Percentiles rank a stretch among this genome's conserved stretches.
Conservation (phyloP, 2,888 invertebrate species). For the Neoascia interrupta region DNA sequence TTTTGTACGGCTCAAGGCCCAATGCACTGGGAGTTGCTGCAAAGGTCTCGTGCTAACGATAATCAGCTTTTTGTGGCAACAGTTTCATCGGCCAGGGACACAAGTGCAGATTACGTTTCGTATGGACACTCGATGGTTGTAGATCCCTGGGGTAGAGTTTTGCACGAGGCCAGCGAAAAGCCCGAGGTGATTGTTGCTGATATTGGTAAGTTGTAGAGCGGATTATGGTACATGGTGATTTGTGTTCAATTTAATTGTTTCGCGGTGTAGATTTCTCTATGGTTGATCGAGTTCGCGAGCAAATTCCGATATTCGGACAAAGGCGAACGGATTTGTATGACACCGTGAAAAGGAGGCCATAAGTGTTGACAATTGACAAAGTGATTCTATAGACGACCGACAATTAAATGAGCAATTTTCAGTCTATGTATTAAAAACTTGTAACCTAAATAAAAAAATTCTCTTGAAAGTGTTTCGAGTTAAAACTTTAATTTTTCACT, state of each 20-base stretch:
- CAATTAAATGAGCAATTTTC: too few relatives aligned
- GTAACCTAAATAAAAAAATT: too few relatives aligned
- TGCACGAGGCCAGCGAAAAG: constrained; percentile 84
- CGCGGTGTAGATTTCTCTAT: constrained; percentile 83
- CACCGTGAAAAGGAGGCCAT: constrained; percentile 73
- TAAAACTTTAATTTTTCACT: too few relatives aligned
- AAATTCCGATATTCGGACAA: constrained; percentile 90
- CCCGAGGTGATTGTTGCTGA: constrained; percentile 87
- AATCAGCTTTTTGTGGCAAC: constrained; percentile 93
- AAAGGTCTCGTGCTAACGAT: constrained; percentile 90
- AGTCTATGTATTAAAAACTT: too few relatives aligned
- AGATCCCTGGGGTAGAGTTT: constrained; percentile 88
- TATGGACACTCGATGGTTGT: constrained; percentile 93
- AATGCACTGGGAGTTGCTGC: constrained; percentile 93
- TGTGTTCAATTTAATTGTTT: constrained; percentile 8
- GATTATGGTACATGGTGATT: neutral
- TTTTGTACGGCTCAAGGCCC: constrained; percentile 87
- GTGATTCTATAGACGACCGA: too few relatives aligned
- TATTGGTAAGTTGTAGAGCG: constrained; percentile 78
- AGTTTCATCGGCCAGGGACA: constrained; percentile 90
- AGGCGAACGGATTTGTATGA: constrained; percentile 88
- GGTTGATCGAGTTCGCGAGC: constrained; percentile 88
- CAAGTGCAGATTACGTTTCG: constrained; percentile 88
- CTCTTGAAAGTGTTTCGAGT: too few relatives aligned
- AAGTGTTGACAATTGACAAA: neutral